Evolutionary conservation across 2,888 invertebrate species (phyloP), one percentile per base, ranked within the genome.

Genomic region (Biston stratarius): DNA sequence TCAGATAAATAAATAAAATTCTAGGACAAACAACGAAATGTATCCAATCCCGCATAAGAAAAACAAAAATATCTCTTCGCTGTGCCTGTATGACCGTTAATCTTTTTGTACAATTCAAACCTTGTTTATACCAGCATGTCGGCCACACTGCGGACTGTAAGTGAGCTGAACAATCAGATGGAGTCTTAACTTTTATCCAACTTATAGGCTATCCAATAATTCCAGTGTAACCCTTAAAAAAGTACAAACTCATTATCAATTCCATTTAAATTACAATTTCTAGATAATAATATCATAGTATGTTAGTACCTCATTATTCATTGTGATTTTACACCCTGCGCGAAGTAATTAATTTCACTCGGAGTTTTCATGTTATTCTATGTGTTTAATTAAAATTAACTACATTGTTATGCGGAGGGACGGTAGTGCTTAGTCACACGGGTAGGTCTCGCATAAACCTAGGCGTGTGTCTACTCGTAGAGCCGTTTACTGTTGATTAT

Each of bases 321-420:
- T 52, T 63, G 70, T 68, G 66, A 68, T 66, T 66, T 64, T 52
- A 64, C 45, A 49, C 63, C 47, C 57, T 49, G 49, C 15, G 45
- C 44, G 47, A 55, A 48, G 61, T 64, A 70, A 68, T 73, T 64
- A 64, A 72, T 66, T 44, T 44, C 8, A n/a, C 12, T 33, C 15
- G 48, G 9, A 24, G 24, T 42, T 55, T 55, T 55, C 55, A 42
- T 44, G 55, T 55, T 42, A n/a, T 33, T 55, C 24, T 55, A 24
- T 6, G 42, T 44, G 12, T 42, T 42, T 8, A 55, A n/a, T 33
- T 24, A 24, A 42, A 55, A 55, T 55, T 42, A 55, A 55, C 42
- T 42, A 12, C 15, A 55, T 38, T 15, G 53, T 14, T 40, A 42
- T 24, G 15, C 53, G 44, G 42, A 42, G 24, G 24, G n/a, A 33